phyloP scores from a whole-genome alignment of 1,140 invertebrate species.

The Drosophila auraria region DNA sequence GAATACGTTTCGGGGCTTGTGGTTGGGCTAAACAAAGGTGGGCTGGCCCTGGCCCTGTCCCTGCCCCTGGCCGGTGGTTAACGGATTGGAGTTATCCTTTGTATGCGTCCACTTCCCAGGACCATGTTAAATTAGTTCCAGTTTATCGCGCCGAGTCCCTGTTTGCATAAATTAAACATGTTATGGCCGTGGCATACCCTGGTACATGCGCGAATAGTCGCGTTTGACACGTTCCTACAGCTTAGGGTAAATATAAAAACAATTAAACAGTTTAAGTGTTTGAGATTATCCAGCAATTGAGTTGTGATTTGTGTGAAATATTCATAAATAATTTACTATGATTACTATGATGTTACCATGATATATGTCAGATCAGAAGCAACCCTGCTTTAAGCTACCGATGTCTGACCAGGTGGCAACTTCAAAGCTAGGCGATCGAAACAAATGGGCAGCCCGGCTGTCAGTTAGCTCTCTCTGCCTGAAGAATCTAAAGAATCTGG shows the following conservation, averaged over 20 bases:
- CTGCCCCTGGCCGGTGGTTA: conserved; percentile 12
- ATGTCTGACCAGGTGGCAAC: not conserved
- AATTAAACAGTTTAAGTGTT: no score
- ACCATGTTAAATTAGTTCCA: conserved; percentile 74
- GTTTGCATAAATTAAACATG: conserved; percentile 21
- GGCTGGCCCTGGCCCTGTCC: not conserved
- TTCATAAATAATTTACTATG: no score
- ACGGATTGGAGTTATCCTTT: conserved; percentile 36
- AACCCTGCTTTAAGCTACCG: no score
- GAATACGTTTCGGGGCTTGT: conserved; percentile 56
- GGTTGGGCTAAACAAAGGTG: conserved; percentile 14
- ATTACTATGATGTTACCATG: no score
- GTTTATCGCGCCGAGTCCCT: conserved; percentile 56
- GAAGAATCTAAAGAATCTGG: no score
- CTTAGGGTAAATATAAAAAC: no score
- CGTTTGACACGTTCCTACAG: no score
- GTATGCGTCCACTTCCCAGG: conserved; percentile 37
- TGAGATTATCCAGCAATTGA: no score
- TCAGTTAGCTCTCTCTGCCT: no score
- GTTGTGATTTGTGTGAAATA: no score
- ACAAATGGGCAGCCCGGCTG: not conserved
- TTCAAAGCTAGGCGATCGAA: not conserved
- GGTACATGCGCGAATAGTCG: not conserved
- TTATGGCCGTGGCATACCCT: conserved; percentile 22
- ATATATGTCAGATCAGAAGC: no score